A percentile compares a stretch with the other conserved stretches of the same genome.
These are phyloP conservation scores for Mesitornis unicolor DNA, from an alignment of 2,113 vertebrate species.

Conservation along the genomic window DNA sequence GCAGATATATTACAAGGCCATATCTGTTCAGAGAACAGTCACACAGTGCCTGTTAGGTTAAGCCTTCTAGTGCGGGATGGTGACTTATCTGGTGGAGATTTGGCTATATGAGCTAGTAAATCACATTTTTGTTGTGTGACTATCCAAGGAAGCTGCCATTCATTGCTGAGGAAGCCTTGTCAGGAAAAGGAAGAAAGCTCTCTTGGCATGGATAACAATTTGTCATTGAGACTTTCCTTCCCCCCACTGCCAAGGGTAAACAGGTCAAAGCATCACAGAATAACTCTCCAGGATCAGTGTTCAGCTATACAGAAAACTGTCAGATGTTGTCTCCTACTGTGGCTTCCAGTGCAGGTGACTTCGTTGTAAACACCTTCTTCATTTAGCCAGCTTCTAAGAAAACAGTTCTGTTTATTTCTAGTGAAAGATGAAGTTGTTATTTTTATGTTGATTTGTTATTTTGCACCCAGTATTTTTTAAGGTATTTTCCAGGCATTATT, in stretches of 20 bases:
- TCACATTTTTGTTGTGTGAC: slow-evolving; percentile 61
- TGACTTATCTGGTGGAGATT: slow-evolving; percentile 29
- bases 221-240: slow-evolving; percentile 76
- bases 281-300: slow-evolving; percentile 50
- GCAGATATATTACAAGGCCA: neutral
- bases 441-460: neutral
- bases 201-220: slow-evolving; percentile 67
- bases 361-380: neutral
- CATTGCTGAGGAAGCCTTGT: slow-evolving; percentile 73
- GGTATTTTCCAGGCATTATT: neutral
- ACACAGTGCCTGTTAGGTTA: neutral
- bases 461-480: neutral
- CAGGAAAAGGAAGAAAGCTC: slow-evolving; percentile 78
- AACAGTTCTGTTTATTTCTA: neutral
- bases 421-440: neutral
- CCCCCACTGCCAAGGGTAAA: slow-evolving; percentile 63
- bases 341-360: slow-evolving; percentile 48
- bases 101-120: slow-evolving; percentile 42
- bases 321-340: slow-evolving; percentile 38
- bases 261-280: slow-evolving; percentile 62
- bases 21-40: neutral
- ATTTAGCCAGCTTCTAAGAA: neutral
- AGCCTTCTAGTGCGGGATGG: neutral
- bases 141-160: slow-evolving; percentile 75
- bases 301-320: slow-evolving; percentile 34